A percentile compares a stretch with the other conserved stretches of the same genome.
phyloP scores from a whole-genome alignment of 2,888 invertebrate species.

The Drosophila prolongata region DNA sequence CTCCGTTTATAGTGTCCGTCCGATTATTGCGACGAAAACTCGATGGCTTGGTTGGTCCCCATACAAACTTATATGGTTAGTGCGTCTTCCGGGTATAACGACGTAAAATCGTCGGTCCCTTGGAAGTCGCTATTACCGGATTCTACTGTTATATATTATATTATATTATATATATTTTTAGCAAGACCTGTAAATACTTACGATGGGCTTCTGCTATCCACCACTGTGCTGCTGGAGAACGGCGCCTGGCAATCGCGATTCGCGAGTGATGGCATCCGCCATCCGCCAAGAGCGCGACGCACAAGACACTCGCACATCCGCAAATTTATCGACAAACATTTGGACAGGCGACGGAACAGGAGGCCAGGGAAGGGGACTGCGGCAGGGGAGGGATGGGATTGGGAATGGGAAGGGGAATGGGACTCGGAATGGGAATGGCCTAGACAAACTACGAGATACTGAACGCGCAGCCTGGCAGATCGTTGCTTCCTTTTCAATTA shows the following conservation, averaged over 20 bases:
- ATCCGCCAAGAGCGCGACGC: constrained; percentile 74
- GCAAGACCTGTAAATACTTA: too few relatives aligned
- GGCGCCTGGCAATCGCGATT: constrained; percentile 50
- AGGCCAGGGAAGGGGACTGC: constrained; percentile 1
- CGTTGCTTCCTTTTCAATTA: constrained; percentile 83
- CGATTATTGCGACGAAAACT: too few relatives aligned
- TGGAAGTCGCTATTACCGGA: too few relatives aligned
- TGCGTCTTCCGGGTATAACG: too few relatives aligned
- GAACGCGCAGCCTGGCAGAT: constrained; percentile 55
- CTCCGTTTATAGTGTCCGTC: too few relatives aligned
- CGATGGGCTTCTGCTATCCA: not conserved
- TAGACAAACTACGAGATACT: constrained; percentile 55
- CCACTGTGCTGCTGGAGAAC: constrained; percentile 27
- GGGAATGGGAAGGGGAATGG: constrained; percentile 28
- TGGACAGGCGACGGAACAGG: constrained; percentile 60
- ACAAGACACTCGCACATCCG: constrained; percentile 80
- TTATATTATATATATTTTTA: too few relatives aligned
- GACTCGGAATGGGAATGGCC: constrained; percentile 30
- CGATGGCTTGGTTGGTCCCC: too few relatives aligned
- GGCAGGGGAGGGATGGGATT: constrained; percentile 1
- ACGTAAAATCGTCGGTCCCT: too few relatives aligned
- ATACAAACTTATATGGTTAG: too few relatives aligned
- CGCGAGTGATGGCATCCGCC: constrained; percentile 78
- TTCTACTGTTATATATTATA: too few relatives aligned
- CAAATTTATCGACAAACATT: constrained; percentile 82